A percentile compares a stretch with the other conserved stretches of the same genome.
phyloP scores from a whole-genome alignment of 2,888 invertebrate genomes.

The Xestia rhomboidea region DNA sequence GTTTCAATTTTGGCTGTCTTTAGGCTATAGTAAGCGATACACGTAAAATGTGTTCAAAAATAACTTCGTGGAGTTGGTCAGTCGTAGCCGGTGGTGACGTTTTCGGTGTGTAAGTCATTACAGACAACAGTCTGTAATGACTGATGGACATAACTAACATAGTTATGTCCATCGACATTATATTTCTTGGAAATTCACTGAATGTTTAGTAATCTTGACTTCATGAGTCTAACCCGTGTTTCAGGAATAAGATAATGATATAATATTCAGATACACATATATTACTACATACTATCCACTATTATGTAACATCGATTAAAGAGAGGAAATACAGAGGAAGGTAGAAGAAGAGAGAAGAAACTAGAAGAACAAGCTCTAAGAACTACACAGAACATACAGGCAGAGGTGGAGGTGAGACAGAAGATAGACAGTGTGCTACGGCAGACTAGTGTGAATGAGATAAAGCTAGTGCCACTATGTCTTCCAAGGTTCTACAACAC shows the following conservation, averaged over 20 bases:
- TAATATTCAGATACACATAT: background rate
- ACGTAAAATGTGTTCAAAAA: background rate
- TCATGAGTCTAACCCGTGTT: background rate
- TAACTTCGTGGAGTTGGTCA: slow-evolving; percentile 4
- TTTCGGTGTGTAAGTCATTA: background rate
- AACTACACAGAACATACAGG: slow-evolving; percentile 48
- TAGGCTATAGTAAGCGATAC: background rate
- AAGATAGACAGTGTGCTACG: slow-evolving; percentile 50
- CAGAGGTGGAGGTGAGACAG: slow-evolving; percentile 43
- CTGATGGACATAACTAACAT: too few relatives aligned
- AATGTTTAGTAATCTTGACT: slow-evolving; percentile 11
- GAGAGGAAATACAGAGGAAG: slow-evolving; percentile 26
- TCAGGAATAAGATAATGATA: background rate
- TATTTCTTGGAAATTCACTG: background rate
- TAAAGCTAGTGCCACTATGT: slow-evolving; percentile 49
- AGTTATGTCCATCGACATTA: background rate
- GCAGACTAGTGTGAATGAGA: slow-evolving; percentile 56
- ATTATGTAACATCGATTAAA: slow-evolving; percentile 52
- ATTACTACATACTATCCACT: slow-evolving; percentile 14
- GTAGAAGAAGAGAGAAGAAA: slow-evolving; percentile 34
- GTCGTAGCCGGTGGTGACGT: background rate
- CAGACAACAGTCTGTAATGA: too few relatives aligned
- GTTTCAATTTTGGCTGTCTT: background rate
- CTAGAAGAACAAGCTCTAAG: slow-evolving; percentile 53
- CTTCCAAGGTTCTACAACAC: slow-evolving; percentile 1